phyloP scores from a whole-genome alignment of 2,888 invertebrate genomes.

The Caenorhabditis auriculariae region DNA sequence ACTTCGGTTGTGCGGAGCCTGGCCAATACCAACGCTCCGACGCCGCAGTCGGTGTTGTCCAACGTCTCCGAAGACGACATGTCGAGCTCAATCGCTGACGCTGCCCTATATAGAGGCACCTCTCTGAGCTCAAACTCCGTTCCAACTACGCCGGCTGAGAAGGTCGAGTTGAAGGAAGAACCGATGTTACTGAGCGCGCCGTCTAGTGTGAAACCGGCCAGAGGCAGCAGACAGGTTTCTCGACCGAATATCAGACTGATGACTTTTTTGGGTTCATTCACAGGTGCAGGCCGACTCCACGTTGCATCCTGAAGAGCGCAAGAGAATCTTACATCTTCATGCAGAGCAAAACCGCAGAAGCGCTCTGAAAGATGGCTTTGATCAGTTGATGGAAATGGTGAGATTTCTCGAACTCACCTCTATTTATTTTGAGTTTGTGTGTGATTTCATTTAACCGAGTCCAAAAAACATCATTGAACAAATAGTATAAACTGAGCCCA shows the following conservation, averaged over 20 bases:
- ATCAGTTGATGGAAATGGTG: constrained; percentile 56
- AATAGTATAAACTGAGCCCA: too few relatives aligned
- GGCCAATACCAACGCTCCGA: neutral
- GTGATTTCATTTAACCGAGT: neutral
- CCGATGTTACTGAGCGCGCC: constrained; percentile 31
- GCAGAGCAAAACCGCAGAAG: constrained; percentile 61
- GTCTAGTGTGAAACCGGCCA: constrained; percentile 31
- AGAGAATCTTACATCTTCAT: constrained; percentile 61
- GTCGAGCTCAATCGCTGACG: neutral
- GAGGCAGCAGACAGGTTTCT: constrained; percentile 16
- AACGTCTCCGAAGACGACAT: constrained; percentile 7
- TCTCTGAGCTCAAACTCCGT: neutral
- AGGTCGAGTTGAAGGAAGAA: constrained; percentile 19
- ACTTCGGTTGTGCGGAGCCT: neutral
- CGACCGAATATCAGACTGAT: too few relatives aligned
- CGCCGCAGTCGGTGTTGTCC: neutral
- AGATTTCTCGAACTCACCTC: constrained; percentile 9
- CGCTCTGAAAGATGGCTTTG: constrained; percentile 63
- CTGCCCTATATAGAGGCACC: neutral
- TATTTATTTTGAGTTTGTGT: neutral
- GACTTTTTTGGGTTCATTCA: too few relatives aligned
- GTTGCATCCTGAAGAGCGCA: constrained; percentile 58
- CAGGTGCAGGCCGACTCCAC: constrained; percentile 58
- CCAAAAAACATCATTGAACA: too few relatives aligned
- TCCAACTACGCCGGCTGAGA: neutral